Base-by-base conservation (phyloP, 2,888 invertebrate genomes). In the Rhogogaster chlorosoma region DNA sequence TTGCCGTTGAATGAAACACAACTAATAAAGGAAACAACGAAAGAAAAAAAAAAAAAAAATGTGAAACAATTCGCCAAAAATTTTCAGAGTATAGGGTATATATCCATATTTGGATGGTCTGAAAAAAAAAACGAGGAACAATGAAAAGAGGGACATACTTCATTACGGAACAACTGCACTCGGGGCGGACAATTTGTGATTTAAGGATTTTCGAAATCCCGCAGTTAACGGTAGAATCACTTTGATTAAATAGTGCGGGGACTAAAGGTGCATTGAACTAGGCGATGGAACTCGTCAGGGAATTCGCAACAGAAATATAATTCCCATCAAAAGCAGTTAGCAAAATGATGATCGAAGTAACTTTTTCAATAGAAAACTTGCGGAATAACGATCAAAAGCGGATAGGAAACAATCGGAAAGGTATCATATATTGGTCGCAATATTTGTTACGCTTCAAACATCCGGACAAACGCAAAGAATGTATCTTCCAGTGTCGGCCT, bases 341-440 rank as follows among this genome's bases (percentile, higher is more conserved):
- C 36, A 10, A 36, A 36, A n/a, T 26, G 18, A 70, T 15, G 18
- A 70, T 32, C 36, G 32, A 70, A n/a, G 10, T 70, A 32, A 70
- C 32, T 70, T 70, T 32, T 70, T 36, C 61, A 70, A 70, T 70
- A 18, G 2, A 70, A 70, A 70, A 70, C 70, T 70, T 70, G 32
- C 32, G 2, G 36, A 32, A 36, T 18, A 70, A 38, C n/a, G 32
- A 70, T 32, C 5, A 70, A 9, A 70, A 38, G n/a, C 3, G 18
- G 18, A n/a, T 32, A 38, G 67, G 10, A 0, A 61, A 61, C 26
- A 26, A 61, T 26, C 22, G 22, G 10, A 61, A 61, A 61, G 6
- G 32, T n/a, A 32, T 36, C 3, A 36, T n/a, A n/a, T n/a, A 70
- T 1, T 32, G 36, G n/a, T 32, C 9, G n/a, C n/a, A 9, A 70